phyloP scores from a whole-genome alignment of 2,888 invertebrate species.

The Troglohyphantes excavatus region DNA sequence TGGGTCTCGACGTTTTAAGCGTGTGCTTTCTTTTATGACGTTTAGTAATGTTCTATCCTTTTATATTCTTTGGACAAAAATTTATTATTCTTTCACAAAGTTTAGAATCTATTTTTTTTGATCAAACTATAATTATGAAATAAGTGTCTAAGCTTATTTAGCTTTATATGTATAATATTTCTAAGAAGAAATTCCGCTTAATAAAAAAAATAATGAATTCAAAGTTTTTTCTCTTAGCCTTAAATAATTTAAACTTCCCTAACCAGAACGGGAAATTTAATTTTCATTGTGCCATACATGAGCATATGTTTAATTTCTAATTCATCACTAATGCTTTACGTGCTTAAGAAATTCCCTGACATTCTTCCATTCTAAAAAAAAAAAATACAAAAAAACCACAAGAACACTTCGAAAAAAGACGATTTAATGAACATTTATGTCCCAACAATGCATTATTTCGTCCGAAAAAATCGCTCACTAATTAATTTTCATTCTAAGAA shows the following conservation, averaged over 20 bases:
- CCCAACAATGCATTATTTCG: constrained; percentile 43
- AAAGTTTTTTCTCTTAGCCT: neutral
- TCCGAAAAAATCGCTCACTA: constrained; percentile 11
- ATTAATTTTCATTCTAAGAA: constrained; percentile 59
- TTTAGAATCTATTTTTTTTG: no score
- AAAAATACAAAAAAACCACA: neutral
- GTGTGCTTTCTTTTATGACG: no score
- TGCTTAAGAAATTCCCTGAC: neutral
- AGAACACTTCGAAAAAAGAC: neutral
- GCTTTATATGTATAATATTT: no score
- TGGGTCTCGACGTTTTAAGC: no score
- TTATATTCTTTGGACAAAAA: no score
- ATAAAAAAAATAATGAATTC: no score
- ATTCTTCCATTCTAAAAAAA: neutral
- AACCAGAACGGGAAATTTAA: neutral
- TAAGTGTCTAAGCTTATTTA: no score
- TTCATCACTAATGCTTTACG: neutral
- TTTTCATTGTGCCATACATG: neutral
- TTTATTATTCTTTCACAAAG: no score
- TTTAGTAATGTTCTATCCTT: no score
- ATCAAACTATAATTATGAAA: no score
- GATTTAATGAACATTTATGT: constrained; percentile 73
- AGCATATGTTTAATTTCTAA: neutral
- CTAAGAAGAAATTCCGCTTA: no score
- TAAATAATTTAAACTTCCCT: neutral